Evolutionary conservation across 2,113 vertebrate genomes (phyloP), one percentile per base, ranked within the genome.

Genomic region (Tylochromis polylepis): DNA sequence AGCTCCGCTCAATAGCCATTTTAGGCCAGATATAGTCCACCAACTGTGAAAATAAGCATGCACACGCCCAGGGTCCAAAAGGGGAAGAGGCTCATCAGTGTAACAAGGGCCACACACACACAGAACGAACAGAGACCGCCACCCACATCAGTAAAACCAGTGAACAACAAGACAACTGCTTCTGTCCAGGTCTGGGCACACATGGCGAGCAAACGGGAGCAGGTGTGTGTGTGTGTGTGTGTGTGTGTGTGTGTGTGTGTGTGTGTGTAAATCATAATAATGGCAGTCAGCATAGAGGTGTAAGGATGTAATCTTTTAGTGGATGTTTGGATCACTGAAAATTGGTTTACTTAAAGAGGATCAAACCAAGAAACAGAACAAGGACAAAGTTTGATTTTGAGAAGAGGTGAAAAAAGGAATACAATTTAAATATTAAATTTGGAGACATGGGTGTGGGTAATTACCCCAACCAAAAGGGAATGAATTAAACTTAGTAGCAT

Each of bases 1-100:
- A 83, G 67, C 82, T 86, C 85, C n/a, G 43, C 38, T 88, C 72
- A 27, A 29, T 36, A 46, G 81, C 90, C 94, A 84, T 91, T 85
- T 86, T 83, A 93, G 85, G 85, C 86, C 91, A 67, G 36, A 89
- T 85, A 72, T 18, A 77, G 27, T 77, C 72, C 27, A 77, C 62
- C 94, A 94, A 95, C 94, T 95, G 95, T 92, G 92, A 92, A 94
- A 94, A 94, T 92, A 95, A 87, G 87, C 70, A 10, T 53, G 77
- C 79, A 85, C 92, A 93, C 86, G 81, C 87, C 70, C 85, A 62
- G 70, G 43, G 80, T 83, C 62, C 83, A 22, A 34, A 84, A 84
- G 86, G 65, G 90, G 81, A 87, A 60, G 43, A 70, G 86, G 88
- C 72, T 91, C 87, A 62, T 86, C 87, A 70, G 70, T 60, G 87